Conservation (phyloP, 1,140 invertebrate species). For the Colletes gigas region DNA sequence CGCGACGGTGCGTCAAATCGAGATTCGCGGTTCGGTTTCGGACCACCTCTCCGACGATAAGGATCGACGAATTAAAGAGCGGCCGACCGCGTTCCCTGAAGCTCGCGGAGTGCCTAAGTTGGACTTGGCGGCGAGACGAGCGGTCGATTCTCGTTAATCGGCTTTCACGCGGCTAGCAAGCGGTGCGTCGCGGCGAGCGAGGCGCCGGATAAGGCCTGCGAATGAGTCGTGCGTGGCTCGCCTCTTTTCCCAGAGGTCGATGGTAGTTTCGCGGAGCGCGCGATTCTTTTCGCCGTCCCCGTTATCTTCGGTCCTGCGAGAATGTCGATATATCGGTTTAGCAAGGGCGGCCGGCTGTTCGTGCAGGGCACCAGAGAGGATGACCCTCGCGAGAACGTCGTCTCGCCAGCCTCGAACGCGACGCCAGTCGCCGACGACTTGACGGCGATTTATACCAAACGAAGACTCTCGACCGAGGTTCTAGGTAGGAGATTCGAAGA, state of each 20-base stretch:
- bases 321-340: constrained; percentile 88
- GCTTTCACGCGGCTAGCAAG: constrained; percentile 20
- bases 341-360: constrained; percentile 88
- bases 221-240: not conserved
- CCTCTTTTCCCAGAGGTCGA: not conserved
- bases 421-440: constrained; percentile 82
- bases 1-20: not conserved
- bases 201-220: constrained; percentile 25
- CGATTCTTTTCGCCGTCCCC: too few species aligned
- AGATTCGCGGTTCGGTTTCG: not conserved
- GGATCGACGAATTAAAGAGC: not conserved
- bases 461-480: constrained; percentile 91
- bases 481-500: constrained; percentile 81
- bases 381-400: constrained; percentile 80
- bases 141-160: constrained; percentile 41
- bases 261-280: constrained; percentile 12
- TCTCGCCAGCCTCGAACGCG: constrained; percentile 66
- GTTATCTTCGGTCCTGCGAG: constrained; percentile 23
- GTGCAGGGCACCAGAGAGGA: constrained; percentile 89
- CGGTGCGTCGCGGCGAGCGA: not conserved
- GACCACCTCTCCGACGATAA: not conserved
- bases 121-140: not conserved
- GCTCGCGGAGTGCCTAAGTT: not conserved
- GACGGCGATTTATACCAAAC: constrained; percentile 90
- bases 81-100: not conserved